Evolutionary conservation across 2,888 invertebrate genomes (phyloP).

Genomic region (Spodoptera picta): DNA sequence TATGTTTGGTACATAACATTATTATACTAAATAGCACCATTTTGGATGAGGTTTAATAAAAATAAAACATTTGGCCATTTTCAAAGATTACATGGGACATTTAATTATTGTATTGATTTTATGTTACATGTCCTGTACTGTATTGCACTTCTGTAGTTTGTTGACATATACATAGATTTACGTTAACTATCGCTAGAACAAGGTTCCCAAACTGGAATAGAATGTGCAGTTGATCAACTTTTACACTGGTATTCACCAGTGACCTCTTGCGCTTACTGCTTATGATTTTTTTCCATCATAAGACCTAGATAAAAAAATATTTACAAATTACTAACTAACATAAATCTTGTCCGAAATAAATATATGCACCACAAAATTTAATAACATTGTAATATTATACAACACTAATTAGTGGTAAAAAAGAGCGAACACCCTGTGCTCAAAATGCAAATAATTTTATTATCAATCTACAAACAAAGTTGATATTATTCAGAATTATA

Average conservation of each 20-base stretch:
- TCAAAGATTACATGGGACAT: no score
- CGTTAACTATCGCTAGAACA: no score
- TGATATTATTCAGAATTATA: conserved; percentile 1
- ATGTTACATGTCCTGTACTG: no score
- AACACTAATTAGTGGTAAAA: conserved; percentile 49
- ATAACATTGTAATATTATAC: conserved; percentile 13
- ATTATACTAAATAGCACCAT: conserved; percentile 70
- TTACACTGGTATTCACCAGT: no score
- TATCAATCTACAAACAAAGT: conserved; percentile 9
- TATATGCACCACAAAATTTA: conserved; percentile 32
- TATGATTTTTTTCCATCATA: conserved; percentile 17
- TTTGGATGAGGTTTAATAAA: conserved; percentile 68
- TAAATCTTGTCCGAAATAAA: conserved; percentile 32
- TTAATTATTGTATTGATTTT: no score
- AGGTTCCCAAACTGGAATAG: no score
- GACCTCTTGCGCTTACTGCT: neutral
- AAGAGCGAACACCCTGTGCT: conserved; percentile 35
- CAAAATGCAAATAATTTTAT: conserved; percentile 30
- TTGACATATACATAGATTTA: no score
- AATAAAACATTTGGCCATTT: conserved; percentile 40
- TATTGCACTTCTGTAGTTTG: no score
- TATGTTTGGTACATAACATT: neutral
- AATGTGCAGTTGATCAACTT: no score
- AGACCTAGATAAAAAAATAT: conserved; percentile 56
- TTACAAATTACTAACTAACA: conserved; percentile 60